Evolutionary conservation across 2,888 invertebrate species (phyloP), one percentile per base, ranked within the genome.

Genomic region (Tillus elongatus): DNA sequence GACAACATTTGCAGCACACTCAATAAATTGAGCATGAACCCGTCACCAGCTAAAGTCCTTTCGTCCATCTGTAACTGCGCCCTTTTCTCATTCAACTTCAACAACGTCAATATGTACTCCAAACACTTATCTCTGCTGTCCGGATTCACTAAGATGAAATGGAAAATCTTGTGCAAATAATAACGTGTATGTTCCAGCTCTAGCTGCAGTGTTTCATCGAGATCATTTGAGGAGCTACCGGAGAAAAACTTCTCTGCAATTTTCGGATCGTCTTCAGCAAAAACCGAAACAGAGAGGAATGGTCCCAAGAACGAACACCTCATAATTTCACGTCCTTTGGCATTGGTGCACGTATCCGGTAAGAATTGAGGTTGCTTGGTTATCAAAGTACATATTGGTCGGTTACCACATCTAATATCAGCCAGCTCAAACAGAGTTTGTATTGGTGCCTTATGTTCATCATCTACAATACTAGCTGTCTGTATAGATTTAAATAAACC

Each of bases 11-110:
- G 96, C 47, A 98, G 69, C 12, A 95, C 87, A 34, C 86, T 83
- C 54, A 95, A 75, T 11, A 96, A 67, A 70, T 97, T 98, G 51
- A 96, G 70, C 84, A 96, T 90, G 64, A 92, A 92, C 1, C 96
- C 96, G 64, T 97, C 95, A 3, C 90, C 86, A 8, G 92, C 89
- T 1, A 93, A 71, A 2, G 83, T 73, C 39, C 84, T 74, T 55
- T 92, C 90, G 60, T 93, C 91, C 16, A 82, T 84, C 60, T 90
- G 91, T 50, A 96, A 73, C 62, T 95, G 95, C 2, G 90, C 79
- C 24, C 93, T 74, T 44, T 90, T 86, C 51, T 86, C 82, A 59
- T 97, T 97, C 51, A 77, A 68, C 41, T 77, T 77, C 36, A 97
- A 64, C 4, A 91, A 67, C 35, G 78, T 73, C 0, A 85, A 79